phyloP scores from a whole-genome alignment of 2,113 vertebrate genomes.

The Apistogramma diplotaenia region DNA sequence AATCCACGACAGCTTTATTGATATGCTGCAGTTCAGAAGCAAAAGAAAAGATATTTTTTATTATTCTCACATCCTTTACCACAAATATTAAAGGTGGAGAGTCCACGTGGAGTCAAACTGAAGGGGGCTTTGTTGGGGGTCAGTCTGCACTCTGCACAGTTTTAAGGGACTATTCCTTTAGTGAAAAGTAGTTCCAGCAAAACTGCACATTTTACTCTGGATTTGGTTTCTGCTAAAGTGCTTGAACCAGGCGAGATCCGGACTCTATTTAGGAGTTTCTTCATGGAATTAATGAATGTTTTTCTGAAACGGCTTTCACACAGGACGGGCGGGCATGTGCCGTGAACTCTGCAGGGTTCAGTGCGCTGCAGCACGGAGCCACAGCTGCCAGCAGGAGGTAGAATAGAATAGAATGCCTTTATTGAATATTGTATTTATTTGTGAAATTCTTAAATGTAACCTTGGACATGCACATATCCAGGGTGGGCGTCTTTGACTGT shows the following conservation, averaged over 20 bases:
- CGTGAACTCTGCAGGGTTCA: neutral
- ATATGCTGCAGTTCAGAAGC: fast-evolving
- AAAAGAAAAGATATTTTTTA: neutral
- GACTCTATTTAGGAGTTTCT: neutral
- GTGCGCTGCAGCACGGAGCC: neutral
- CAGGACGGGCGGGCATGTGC: neutral
- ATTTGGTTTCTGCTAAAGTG: neutral
- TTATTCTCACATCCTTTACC: neutral
- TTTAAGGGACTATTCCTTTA: fast-evolving
- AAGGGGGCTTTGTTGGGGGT: fast-evolving
- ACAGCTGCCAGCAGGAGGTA: too few species aligned
- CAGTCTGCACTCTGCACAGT: neutral
- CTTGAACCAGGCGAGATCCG: neutral
- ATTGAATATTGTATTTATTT: neutral
- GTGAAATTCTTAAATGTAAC: neutral
- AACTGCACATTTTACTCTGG: too few species aligned
- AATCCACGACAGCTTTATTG: neutral
- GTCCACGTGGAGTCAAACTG: neutral
- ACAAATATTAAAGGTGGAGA: neutral
- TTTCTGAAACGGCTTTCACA: neutral
- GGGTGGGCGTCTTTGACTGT: neutral
- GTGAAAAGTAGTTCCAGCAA: neutral
- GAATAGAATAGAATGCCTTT: too few species aligned
- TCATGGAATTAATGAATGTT: neutral
- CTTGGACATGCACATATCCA: neutral